phyloP scores from a whole-genome alignment of 53 echinoderm and acorn worm genomes.

The Glandiceps talaboti region DNA sequence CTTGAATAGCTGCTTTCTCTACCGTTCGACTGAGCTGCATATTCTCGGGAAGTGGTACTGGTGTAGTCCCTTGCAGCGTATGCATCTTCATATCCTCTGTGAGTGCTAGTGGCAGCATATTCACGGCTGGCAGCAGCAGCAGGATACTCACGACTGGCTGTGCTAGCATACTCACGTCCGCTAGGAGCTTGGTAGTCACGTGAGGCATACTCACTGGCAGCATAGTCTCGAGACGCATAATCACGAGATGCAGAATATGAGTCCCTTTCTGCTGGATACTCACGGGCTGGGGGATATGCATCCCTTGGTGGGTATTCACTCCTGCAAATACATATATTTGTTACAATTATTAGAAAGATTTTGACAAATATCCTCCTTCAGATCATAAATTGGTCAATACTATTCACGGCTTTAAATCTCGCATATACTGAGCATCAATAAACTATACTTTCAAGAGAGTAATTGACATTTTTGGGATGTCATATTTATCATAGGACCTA shows the following conservation, averaged over 20 bases:
- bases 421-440: too few species aligned
- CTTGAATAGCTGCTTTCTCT: background rate
- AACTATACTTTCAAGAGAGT: too few species aligned
- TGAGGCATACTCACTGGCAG: background rate
- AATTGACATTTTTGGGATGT: too few species aligned
- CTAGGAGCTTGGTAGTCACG: background rate
- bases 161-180: slow-evolving; percentile 13
- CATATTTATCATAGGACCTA: too few species aligned
- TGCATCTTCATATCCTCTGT: background rate
- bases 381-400: too few species aligned
- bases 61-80: background rate
- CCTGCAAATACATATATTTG: background rate
- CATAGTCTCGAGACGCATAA: background rate
- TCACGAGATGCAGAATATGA: slow-evolving; percentile 17
- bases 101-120: background rate
- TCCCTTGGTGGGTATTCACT: slow-evolving; percentile 1
- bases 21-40: background rate
- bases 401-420: too few species aligned
- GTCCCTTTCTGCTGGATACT: slow-evolving; percentile 13
- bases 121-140: slow-evolving; percentile 15
- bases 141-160: slow-evolving; percentile 18
- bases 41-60: background rate
- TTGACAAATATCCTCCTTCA: too few species aligned
- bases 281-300: slow-evolving; percentile 8
- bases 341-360: too few species aligned